Evolutionary conservation across 2,797 vertebrate species (phyloP), one percentile per base, ranked within the genome.

Genomic region (Hippocampus kuda): DNA sequence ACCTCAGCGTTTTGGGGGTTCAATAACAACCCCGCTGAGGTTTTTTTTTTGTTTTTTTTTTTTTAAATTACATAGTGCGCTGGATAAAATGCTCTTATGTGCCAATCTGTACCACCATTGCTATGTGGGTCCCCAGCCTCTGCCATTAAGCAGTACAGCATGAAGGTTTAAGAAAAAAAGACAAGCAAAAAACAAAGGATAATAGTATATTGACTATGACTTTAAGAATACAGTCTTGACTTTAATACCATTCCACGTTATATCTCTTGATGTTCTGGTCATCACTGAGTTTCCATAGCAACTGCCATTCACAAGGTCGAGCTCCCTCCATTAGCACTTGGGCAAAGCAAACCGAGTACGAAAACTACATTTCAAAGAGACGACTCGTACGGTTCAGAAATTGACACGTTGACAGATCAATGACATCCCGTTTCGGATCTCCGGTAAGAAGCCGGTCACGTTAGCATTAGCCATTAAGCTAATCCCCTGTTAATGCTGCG

Each of bases 371-470:
- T 48, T 38, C 42, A 26, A 38, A 22, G n/a, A 7, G n/a, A 20
- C 26, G 16, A 20, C 27, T 61, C 27, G 12, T 20, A 18, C 59
- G 59, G 59, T 34, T 64, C 41, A 27, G 49, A 10, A 48, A 24
- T 49, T 49, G 44, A 27, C 24, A 65, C 8, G 62, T 24, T 64
- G 22, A 44, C 62, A 63, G 12, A 48, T 27, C 24, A 13, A 10
- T 10, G 15, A 26, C 63, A 49, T 48, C 41, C 63, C 26, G 42
- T 48, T 65, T 49, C 16, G 16, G 16, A 61, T 61, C 53, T 46
- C 24, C 54, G 1, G 15, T n/a, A 54, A 56, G 67, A 82, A 82
- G 75, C 83, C 78, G 82, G 82, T 73, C 78, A 44, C 72, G 53
- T 68, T 65, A 67, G 63, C 70, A 34, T 44, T 80, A 79, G 78